Conservation (phyloP, 1,140 invertebrate genomes). For the Tyrophagus putrescentiae region DNA sequence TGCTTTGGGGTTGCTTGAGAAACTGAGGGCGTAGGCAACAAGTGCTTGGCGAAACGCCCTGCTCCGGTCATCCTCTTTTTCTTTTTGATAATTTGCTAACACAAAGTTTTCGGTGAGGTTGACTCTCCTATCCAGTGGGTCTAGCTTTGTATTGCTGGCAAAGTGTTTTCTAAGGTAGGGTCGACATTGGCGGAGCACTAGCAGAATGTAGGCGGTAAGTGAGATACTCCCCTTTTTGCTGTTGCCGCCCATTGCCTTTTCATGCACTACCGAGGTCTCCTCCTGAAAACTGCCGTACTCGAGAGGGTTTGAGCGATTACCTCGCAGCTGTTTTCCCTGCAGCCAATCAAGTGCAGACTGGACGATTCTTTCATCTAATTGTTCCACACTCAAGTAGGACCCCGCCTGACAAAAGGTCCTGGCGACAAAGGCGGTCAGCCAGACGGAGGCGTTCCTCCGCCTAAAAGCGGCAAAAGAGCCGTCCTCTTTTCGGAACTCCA, state of each 20-base stretch:
- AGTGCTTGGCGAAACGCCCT: too few relatives aligned
- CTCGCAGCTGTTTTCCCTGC: slow-evolving; percentile 27
- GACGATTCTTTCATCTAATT: slow-evolving; percentile 31
- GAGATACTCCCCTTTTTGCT: slow-evolving; percentile 19
- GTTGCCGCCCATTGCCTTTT: slow-evolving; percentile 31
- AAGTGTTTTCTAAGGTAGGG: background rate
- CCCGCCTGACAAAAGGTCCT: slow-evolving; percentile 34
- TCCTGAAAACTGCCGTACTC: slow-evolving; percentile 32
- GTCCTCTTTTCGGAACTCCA: slow-evolving; percentile 33
- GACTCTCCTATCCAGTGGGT: too few relatives aligned
- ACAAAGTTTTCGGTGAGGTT: too few relatives aligned
- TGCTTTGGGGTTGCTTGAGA: background rate
- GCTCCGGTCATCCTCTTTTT: too few relatives aligned
- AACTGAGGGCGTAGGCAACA: slow-evolving; percentile 26
- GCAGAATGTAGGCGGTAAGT: slow-evolving; percentile 27
- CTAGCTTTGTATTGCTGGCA: too few relatives aligned
- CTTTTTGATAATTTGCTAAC: too few relatives aligned
- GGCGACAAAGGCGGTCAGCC: slow-evolving; percentile 36
- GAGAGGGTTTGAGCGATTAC: too few relatives aligned
- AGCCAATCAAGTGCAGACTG: slow-evolving; percentile 31
- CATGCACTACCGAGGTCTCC: slow-evolving; percentile 29
- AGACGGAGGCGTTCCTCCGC: slow-evolving; percentile 31
- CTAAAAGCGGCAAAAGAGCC: slow-evolving; percentile 33
- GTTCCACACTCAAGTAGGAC: slow-evolving; percentile 24
- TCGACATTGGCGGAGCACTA: slow-evolving; percentile 24